phyloP scores from a whole-genome alignment of 2,888 invertebrate genomes.

The Tenthredo scrophulariae region DNA sequence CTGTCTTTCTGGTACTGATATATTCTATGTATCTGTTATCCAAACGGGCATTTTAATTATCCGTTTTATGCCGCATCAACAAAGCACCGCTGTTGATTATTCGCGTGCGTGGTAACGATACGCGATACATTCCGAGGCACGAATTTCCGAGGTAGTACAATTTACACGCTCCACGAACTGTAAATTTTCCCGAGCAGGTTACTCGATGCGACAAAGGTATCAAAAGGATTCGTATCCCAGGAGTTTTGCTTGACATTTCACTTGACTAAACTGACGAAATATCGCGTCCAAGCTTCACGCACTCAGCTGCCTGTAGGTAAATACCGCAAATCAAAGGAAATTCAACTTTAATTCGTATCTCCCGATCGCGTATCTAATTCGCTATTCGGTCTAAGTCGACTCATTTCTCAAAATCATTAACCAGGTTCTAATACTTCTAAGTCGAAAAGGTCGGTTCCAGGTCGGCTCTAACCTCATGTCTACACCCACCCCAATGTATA shows the following conservation, averaged over 20 bases:
- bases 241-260: constrained; percentile 40
- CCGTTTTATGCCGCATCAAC: not conserved
- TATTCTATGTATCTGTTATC: not conserved
- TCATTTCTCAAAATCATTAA: not conserved
- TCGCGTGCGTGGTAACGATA: not conserved
- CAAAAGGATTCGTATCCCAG: constrained; percentile 39
- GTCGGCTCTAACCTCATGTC: not conserved
- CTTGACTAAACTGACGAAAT: constrained; percentile 26
- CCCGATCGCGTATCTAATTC: not conserved
- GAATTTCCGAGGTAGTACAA: constrained; percentile 4
- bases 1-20: too few species aligned
- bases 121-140: not conserved
- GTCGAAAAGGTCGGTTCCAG: constrained; percentile 1
- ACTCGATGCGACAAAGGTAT: constrained; percentile 32
- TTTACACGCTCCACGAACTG: constrained; percentile 23
- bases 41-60: not conserved
- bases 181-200: constrained; percentile 17
- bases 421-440: not conserved
- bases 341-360: not conserved
- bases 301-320: not conserved
- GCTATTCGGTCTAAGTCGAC: not conserved
- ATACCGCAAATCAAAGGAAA: not conserved
- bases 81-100: not conserved
- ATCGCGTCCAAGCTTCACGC: not conserved
- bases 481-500: not conserved